These are phyloP conservation scores for Styela clava DNA, from an alignment of 23 tunicate genomes.

Conservation along the genomic window DNA sequence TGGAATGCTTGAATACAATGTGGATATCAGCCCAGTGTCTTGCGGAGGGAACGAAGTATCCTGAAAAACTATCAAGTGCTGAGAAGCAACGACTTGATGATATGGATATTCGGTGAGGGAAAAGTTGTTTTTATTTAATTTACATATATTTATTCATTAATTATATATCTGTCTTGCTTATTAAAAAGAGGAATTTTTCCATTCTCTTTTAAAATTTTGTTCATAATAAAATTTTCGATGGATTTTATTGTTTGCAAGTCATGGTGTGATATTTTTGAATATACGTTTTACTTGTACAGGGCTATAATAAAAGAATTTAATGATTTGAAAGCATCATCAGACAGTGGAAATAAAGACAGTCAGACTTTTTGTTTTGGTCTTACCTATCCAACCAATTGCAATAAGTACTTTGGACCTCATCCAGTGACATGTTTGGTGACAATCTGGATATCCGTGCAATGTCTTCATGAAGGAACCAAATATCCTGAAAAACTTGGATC, in stretches of 20 bases:
- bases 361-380: neutral
- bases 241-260: too few relatives aligned
- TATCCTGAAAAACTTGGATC: slow-evolving; percentile 27
- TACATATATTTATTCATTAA: too few relatives aligned
- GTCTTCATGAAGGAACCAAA: slow-evolving; percentile 12
- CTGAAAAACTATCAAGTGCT: slow-evolving; percentile 12
- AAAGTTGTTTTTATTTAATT: too few relatives aligned
- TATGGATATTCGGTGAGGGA: neutral
- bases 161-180: too few relatives aligned
- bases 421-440: slow-evolving; percentile 18
- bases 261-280: neutral
- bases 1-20: slow-evolving; percentile 19
- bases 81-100: neutral
- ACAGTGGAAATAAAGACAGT: slow-evolving; percentile 11
- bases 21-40: slow-evolving; percentile 15
- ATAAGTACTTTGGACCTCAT: slow-evolving; percentile 25
- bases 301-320: slow-evolving; percentile 3
- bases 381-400: slow-evolving; percentile 9
- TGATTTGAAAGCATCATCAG: neutral
- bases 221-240: too few relatives aligned
- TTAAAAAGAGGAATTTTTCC: too few relatives aligned
- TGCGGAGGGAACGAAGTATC: slow-evolving; percentile 16
- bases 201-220: too few relatives aligned
- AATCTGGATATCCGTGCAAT: slow-evolving; percentile 10
- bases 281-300: slow-evolving; percentile 4